Conservation (phyloP, 92 coral and sea anemone species). For the Paragorgia papillata region DNA sequence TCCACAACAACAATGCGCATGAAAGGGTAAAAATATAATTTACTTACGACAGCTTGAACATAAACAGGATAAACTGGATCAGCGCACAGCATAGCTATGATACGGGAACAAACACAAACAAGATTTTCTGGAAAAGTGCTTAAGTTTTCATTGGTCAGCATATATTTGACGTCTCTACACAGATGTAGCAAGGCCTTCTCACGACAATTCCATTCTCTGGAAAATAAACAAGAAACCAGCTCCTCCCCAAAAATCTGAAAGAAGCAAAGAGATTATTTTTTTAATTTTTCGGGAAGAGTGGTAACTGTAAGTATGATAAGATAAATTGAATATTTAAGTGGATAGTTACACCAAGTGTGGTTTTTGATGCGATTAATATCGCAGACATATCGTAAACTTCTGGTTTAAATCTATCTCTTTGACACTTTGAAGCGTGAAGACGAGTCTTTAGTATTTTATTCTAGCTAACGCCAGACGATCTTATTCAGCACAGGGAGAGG, state of each 20-base stretch:
- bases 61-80: conserved; percentile 97
- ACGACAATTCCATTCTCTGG: conserved; percentile 93
- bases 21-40: background rate
- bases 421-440: no score
- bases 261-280: background rate
- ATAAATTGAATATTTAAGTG: no score
- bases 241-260: conserved; percentile 88
- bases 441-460: no score
- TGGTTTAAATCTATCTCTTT: no score
- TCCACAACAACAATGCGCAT: no score
- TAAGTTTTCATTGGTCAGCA: conserved; percentile 46
- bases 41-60: conserved; percentile 84
- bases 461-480: no score
- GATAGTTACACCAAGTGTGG: no score
- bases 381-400: no score
- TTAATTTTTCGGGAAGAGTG: no score
- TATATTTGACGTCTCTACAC: conserved; percentile 70
- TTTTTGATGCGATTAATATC: no score
- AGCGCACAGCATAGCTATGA: conserved; percentile 91
- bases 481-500: no score
- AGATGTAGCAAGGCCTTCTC: conserved; percentile 88
- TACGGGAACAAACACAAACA: conserved; percentile 75
- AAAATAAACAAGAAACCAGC: conserved; percentile 83
- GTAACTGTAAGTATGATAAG: no score
- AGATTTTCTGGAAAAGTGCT: conserved; percentile 61